Evolutionary conservation across 2,888 invertebrate genomes (phyloP), one percentile per base, ranked within the genome.

Genomic region (Julus scanicus): DNA sequence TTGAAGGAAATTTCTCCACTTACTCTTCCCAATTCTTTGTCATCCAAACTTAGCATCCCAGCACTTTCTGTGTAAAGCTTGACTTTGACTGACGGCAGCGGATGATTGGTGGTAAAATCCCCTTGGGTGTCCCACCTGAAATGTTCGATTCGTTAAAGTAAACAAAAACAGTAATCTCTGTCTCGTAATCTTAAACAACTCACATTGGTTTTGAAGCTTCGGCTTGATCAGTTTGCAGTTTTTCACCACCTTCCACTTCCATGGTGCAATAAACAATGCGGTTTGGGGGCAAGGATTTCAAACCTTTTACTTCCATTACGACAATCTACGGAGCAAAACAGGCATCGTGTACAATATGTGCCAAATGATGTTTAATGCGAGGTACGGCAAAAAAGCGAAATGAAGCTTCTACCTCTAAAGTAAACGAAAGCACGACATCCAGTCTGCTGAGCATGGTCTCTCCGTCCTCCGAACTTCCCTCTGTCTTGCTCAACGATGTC

Each of bases 221-320:
- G 0, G 99, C 99, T 93, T 99, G 99, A 93, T 99, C 99, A 2
- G 99, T 99, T 93, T 99, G 99, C 89, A 99, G 94, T 92, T 99
- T 99, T 92, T 99, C 98, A 84, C 99, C 98, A 89, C 98, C 99
- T 93, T 99, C 99, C 63, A 99, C 98, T 93, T 99, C 99, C 99
- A 99, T 99, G 39, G 99, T 99, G 93, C 99, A 99, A 93, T 99
- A 99, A 87, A 99, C 99, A 92, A 99, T 99, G 91, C 99, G 95
- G 94, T 98, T 99, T 57, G 98, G 96, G 90, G 98, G 96, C 91
- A 99, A 94, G 88, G 98, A 98, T 93, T 99, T 99, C 90, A 99
- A 94, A 90, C 98, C 98, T 93, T 99, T 98, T 88, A 99, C 99
- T 94, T 99, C 99, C 97, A 99, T 98, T 88, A 99, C 99, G 92